Evolutionary conservation across 2,888 invertebrate genomes (phyloP), one percentile per base, ranked within the genome.

Genomic region (Stomorhina lunata): DNA sequence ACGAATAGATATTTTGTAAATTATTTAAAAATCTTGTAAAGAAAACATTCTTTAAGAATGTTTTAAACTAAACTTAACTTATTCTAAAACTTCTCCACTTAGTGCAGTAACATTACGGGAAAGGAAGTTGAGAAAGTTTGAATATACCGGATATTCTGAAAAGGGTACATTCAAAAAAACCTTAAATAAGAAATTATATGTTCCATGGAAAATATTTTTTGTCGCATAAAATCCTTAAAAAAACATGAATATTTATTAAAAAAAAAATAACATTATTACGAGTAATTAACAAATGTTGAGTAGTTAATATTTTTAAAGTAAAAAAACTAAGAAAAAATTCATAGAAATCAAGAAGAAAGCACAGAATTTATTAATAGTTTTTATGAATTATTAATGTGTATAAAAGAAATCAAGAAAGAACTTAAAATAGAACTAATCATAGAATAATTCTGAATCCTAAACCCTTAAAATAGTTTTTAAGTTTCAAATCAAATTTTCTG

Each of bases 351-450:
- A 37, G 43, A 32, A 7, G 20, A 69, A 71, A 48, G 9, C 20
- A 66, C 57, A 59, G 48, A 68, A 50, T 80, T 68, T 76, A 71
- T 83, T 73, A 61, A 80, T 61, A 81, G 63, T 59, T 65, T n/a
- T n/a, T n/a, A n/a, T n/a, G n/a, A 25, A 66, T 69, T 79, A 57
- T 48, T 53, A 55, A 0, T 61, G 0, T 63, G 29, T 63, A 40
- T 10, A 69, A 61, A 69, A 37, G 20, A 25, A 63, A 61, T 57
- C 20, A 40, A 61, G 34, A 66, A 66, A 78, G 7, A 27, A 27
- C 2, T 27, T n/a, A 55, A 66, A 57, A 53, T n/a, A 69, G 15
- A 37, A 73, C 40, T 45, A 29, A 55, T 73, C 29, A 50, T 10
- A 61, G 1, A 43, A 55, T 17, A 20, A 45, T 0, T 10, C 6